phyloP scores from a whole-genome alignment of 2,888 invertebrate species.

The Trichacis sp. region DNA sequence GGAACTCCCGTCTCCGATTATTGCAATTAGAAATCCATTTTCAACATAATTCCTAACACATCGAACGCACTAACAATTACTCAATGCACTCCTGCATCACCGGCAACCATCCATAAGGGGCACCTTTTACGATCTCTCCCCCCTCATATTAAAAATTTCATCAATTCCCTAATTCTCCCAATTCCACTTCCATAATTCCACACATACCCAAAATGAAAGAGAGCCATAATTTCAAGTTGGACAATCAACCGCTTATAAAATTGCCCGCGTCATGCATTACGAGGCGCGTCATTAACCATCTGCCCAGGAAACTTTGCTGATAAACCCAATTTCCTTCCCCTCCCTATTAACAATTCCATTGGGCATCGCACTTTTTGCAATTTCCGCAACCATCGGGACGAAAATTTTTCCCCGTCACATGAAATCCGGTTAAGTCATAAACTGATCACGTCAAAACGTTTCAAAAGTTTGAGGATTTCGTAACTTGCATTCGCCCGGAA shows the following conservation, averaged over 20 bases:
- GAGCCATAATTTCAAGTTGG: conserved; percentile 2
- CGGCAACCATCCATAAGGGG: background rate
- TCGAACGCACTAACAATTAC: too few relatives aligned
- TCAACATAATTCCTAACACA: too few relatives aligned
- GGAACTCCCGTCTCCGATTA: too few relatives aligned
- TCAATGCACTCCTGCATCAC: background rate
- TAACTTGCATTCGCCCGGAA: background rate
- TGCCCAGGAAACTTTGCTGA: background rate
- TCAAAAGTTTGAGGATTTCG: conserved; percentile 4
- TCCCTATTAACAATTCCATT: background rate
- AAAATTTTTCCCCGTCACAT: background rate
- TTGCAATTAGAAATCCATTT: too few relatives aligned
- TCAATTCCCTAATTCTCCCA: background rate
- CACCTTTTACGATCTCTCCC: background rate
- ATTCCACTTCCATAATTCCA: too few relatives aligned
- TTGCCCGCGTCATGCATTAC: background rate
- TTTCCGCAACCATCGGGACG: background rate
- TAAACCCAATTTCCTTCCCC: background rate
- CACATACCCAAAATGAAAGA: too few relatives aligned
- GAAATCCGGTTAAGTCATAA: background rate
- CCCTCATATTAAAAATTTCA: background rate
- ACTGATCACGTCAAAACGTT: conserved; percentile 1
- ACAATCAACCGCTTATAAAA: background rate
- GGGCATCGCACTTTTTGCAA: background rate
- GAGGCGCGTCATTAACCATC: background rate